phyloP scores from a whole-genome alignment of 2,797 vertebrate species.

The Hoplostethus mediterraneus region DNA sequence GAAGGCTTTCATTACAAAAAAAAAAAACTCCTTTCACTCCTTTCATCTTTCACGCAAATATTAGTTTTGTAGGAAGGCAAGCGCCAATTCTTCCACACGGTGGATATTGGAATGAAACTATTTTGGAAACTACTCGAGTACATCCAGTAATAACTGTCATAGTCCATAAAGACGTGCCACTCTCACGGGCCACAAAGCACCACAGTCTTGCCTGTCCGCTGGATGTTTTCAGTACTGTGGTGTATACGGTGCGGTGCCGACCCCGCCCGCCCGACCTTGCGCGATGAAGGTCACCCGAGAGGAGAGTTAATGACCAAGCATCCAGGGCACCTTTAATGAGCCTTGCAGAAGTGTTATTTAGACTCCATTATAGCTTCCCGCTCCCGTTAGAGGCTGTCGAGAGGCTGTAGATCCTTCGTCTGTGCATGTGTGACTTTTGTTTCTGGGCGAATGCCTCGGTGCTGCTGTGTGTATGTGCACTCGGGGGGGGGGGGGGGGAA shows the following conservation, averaged over 20 bases:
- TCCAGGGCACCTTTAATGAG: slow-evolving; percentile 63
- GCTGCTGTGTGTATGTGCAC: neutral
- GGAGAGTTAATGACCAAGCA: slow-evolving; percentile 52
- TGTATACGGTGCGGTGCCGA: neutral
- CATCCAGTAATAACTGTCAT: slow-evolving; percentile 45
- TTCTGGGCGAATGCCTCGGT: neutral
- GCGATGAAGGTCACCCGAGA: slow-evolving; percentile 54
- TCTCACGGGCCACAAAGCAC: slow-evolving; percentile 45
- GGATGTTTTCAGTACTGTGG: neutral
- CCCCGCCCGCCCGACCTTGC: slow-evolving; percentile 29
- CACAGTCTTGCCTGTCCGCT: too few relatives aligned
- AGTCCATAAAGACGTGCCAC: slow-evolving; percentile 36
- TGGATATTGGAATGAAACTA: slow-evolving; percentile 11
- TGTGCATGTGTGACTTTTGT: slow-evolving; percentile 33
- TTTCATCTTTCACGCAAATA: neutral
- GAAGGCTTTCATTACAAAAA: too few relatives aligned
- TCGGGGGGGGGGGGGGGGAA: neutral
- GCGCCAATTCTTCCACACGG: too few relatives aligned
- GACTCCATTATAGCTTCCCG: slow-evolving; percentile 45
- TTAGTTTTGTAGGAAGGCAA: neutral
- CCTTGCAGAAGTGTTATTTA: slow-evolving; percentile 53
- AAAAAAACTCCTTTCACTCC: too few relatives aligned
- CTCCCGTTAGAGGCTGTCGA: slow-evolving; percentile 38
- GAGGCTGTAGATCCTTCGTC: slow-evolving; percentile 36
- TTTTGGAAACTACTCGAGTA: slow-evolving; percentile 28